These are phyloP conservation scores for Planiliza haematocheilus DNA, from an alignment of 2,113 vertebrate species.

Conservation along the genomic window DNA sequence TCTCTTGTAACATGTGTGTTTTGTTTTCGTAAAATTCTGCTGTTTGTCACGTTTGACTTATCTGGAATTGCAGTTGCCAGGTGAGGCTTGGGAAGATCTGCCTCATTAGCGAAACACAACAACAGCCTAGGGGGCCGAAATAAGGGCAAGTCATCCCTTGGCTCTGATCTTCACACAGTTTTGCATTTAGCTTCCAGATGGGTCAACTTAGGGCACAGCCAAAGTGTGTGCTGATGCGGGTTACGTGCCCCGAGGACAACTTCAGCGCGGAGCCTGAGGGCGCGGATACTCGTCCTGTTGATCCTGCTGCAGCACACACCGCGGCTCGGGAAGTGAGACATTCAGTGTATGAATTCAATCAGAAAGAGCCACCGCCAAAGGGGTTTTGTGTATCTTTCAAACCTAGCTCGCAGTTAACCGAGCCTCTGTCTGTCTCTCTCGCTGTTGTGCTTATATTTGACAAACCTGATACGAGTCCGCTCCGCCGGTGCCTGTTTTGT, in stretches of 20 bases:
- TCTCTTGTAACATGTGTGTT: constrained; percentile 14
- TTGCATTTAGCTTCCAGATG: constrained; percentile 76
- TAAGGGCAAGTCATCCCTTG: constrained; percentile 54
- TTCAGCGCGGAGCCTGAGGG: constrained; percentile 51
- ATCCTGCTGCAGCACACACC: constrained; percentile 26
- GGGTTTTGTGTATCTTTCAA: constrained; percentile 37
- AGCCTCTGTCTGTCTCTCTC: constrained; percentile 18
- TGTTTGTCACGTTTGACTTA: constrained; percentile 26
- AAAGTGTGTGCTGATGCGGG: constrained; percentile 31
- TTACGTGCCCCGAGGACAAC: constrained; percentile 58
- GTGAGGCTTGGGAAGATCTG: constrained; percentile 57
- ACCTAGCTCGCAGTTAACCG: constrained; percentile 37
- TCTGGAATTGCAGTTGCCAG: constrained; percentile 46
- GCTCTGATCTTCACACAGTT: constrained; percentile 68
- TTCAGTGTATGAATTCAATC: constrained; percentile 51
- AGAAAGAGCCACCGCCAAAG: constrained; percentile 44
- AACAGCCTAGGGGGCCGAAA: constrained; percentile 61
- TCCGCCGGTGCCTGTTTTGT: constrained; percentile 51
- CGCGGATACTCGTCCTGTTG: constrained; percentile 58
- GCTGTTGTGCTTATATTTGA: constrained; percentile 57
- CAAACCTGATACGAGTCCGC: constrained; percentile 63
- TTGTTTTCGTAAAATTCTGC: neutral
- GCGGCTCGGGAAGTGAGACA: constrained; percentile 51
- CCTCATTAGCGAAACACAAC: constrained; percentile 76
- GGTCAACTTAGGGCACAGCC: constrained; percentile 60